Base-by-base conservation (phyloP, 2,797 vertebrate genomes). In the Aplochiton taeniatus region DNA sequence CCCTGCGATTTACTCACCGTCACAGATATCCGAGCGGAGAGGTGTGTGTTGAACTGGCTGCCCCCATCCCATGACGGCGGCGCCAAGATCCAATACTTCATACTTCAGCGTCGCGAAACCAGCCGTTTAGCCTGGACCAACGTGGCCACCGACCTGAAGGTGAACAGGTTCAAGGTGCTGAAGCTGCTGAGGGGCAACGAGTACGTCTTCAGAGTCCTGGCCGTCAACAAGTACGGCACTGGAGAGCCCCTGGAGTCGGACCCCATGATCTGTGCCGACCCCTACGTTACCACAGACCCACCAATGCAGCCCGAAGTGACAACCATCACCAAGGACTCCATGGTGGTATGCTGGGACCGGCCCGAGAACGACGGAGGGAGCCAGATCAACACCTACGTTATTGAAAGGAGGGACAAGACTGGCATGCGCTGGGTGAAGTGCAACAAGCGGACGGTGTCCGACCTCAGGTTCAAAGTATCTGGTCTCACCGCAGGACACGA, bases 111-210 rank as follows among this genome's bases (percentile, higher is more conserved):
- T 81, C 95, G 96, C 80, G 98, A 99, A 90, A 99, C 98, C 66
- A 98, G 97, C 82, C 94, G 97, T 83, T 79, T 99, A 83, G 95
- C 96, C 11, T 99, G 98, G 98, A 99, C 97, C 84, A 94, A 93
- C 68, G 97, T 98, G 67, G 94, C 95, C 61, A 89, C 96, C 70
- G 96, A 99, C 74, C 93, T 98, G 80, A 95, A 95, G 70, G 88
- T 96, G 46, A 98, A 95, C 79, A 96, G 97, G 85, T 89, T 97
- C 63, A 99, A 99, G 78, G 95, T 98, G 70, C 96, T 95, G 51
- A 99, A 99, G 84, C 92, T 99, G 70, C 85, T 99, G 66, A 95
- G 97, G 89, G 96, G 97, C 84, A 99, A 99, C 82, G 98, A 99
- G 81, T 99, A 99, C 0, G 88, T 99, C 60, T 99, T 99, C 85